Conservation (phyloP, 2,113 vertebrate species). For the Thermophis baileyi region DNA sequence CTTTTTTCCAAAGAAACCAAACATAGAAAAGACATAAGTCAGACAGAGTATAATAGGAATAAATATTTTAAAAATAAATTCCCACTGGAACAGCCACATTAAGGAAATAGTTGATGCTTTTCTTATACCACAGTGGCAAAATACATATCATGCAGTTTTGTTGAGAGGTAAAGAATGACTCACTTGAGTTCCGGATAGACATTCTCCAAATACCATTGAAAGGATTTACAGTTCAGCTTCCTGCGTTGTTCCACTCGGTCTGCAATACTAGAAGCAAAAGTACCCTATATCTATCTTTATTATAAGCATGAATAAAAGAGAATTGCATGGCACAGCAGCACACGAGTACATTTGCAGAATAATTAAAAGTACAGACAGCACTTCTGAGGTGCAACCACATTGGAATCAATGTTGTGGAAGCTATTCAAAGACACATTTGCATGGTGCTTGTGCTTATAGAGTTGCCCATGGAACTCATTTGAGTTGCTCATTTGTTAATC, state of each 20-base stretch:
- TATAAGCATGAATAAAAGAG: conserved; percentile 23
- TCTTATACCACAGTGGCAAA: not conserved
- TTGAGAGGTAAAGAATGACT: conserved; percentile 54
- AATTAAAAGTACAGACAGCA: not conserved
- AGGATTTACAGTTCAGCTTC: conserved; percentile 93
- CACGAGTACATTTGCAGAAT: not conserved
- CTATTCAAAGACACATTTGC: not conserved
- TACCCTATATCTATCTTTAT: conserved; percentile 24
- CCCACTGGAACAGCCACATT: not conserved
- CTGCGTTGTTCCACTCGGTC: conserved; percentile 84
- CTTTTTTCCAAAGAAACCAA: not conserved
- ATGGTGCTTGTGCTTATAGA: not conserved
- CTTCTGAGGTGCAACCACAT: not conserved
- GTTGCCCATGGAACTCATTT: not conserved
- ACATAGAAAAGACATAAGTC: not conserved
- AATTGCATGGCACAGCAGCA: not conserved
- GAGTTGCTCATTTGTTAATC: not conserved
- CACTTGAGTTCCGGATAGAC: conserved; percentile 97
- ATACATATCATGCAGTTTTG: conserved; percentile 1
- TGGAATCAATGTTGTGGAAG: not conserved
- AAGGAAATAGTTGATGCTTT: conserved; percentile 24
- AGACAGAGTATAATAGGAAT: not conserved
- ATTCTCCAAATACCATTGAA: conserved; percentile 97
- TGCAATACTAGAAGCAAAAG: conserved; percentile 76
- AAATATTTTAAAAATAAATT: not conserved